Conservation (phyloP, 2,797 vertebrate genomes). For the Galagoides demidoff region DNA sequence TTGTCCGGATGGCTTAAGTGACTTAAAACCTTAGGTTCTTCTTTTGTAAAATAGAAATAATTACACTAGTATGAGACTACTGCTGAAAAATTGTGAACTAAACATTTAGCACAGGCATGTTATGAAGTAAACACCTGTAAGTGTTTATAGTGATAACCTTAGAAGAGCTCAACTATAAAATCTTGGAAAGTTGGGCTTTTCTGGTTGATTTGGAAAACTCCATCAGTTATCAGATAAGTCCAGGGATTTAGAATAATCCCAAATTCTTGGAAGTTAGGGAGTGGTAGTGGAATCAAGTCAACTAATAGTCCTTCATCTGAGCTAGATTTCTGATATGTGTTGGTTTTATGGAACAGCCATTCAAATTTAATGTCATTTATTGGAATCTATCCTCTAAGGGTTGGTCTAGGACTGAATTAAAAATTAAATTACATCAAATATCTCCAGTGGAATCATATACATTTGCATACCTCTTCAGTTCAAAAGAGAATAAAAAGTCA, state of each 20-base stretch:
- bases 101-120: background rate
- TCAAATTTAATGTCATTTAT: background rate
- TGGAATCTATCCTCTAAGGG: background rate
- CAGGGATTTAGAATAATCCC: background rate
- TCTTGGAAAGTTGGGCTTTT: background rate
- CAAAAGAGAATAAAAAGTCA: constrained; percentile 22
- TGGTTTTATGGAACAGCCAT: constrained; percentile 20
- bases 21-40: background rate
- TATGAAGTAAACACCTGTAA: background rate
- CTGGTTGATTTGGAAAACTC: background rate
- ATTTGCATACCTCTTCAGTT: background rate
- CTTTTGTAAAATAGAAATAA: background rate
- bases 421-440: background rate
- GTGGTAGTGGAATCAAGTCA: background rate
- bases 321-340: background rate
- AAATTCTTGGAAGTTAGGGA: background rate
- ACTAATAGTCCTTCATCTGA: background rate
- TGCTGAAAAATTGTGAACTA: background rate
- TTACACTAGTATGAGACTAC: background rate
- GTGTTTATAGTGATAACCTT: background rate
- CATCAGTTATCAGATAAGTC: background rate
- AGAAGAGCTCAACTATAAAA: background rate
- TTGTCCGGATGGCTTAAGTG: background rate
- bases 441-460: background rate
- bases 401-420: background rate